A percentile compares a stretch with the other conserved stretches of the same genome.
phyloP scores from a whole-genome alignment of 1,140 invertebrate genomes.

The Goniozus legneri region DNA sequence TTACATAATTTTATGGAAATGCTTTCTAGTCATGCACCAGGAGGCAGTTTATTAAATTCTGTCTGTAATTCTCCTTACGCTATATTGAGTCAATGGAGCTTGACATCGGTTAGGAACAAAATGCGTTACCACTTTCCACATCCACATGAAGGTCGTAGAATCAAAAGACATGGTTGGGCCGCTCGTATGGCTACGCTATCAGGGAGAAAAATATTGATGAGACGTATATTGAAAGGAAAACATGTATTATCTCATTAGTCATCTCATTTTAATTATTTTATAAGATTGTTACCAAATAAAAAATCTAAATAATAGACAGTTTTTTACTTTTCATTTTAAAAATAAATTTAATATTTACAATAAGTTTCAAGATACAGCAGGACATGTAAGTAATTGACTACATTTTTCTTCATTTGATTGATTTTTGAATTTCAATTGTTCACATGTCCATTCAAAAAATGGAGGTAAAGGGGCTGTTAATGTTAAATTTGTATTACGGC shows the following conservation, averaged over 20 bases:
- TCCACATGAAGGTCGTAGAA: slow-evolving; percentile 67
- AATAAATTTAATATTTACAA: slow-evolving; percentile 9
- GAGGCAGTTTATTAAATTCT: slow-evolving; percentile 1
- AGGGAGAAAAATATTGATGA: slow-evolving; percentile 69
- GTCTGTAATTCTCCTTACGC: not conserved
- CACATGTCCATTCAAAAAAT: slow-evolving; percentile 47
- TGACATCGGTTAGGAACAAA: slow-evolving; percentile 44
- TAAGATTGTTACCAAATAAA: slow-evolving; percentile 7
- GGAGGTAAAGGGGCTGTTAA: slow-evolving; percentile 40
- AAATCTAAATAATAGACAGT: slow-evolving; percentile 1
- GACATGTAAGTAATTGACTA: too few relatives aligned
- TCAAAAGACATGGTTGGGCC: slow-evolving; percentile 67
- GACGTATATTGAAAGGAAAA: slow-evolving; percentile 70
- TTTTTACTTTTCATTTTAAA: not conserved
- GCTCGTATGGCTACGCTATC: slow-evolving; percentile 64
- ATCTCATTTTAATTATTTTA: not conserved
- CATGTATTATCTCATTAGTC: slow-evolving; percentile 66
- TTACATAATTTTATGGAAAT: too few relatives aligned
- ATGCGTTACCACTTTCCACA: slow-evolving; percentile 68
- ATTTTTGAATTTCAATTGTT: slow-evolving; percentile 27
- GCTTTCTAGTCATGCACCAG: too few relatives aligned
- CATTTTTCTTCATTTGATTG: not conserved
- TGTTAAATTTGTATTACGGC: slow-evolving; percentile 21
- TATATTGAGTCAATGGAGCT: slow-evolving; percentile 18
- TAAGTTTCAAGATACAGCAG: too few relatives aligned